phyloP scores from a whole-genome alignment of 2,797 vertebrate genomes.

The Lepus oiostolus region DNA sequence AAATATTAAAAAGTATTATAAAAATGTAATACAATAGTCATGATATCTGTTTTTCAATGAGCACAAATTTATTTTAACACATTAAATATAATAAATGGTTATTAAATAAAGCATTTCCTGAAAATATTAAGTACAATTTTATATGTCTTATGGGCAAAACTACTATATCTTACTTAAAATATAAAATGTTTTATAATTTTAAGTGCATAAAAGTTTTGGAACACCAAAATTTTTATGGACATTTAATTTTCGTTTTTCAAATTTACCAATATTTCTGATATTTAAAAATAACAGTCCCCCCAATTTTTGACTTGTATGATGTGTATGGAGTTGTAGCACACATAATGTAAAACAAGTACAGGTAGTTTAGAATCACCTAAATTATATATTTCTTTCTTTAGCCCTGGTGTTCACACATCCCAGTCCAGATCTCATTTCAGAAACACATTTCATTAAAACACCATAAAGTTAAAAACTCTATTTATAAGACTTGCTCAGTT shows the following conservation, averaged over 20 bases:
- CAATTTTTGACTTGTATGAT: not conserved
- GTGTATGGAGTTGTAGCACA: not conserved
- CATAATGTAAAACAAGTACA: not conserved
- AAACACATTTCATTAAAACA: not conserved
- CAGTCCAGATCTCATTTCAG: conserved; percentile 14
- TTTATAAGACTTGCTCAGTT: not conserved
- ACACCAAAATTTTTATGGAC: not conserved
- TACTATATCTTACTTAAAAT: not conserved
- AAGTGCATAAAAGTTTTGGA: not conserved
- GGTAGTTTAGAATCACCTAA: conserved; percentile 21
- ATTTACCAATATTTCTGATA: not conserved
- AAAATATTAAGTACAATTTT: not conserved
- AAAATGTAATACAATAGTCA: not conserved
- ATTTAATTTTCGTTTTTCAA: not conserved
- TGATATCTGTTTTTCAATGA: not conserved
- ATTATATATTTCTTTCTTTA: not conserved
- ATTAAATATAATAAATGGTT: not conserved
- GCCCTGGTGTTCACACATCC: not conserved
- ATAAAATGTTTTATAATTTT: not conserved
- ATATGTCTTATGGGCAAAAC: not conserved
- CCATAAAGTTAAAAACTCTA: conserved; percentile 10
- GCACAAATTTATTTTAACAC: not conserved
- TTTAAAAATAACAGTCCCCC: not conserved
- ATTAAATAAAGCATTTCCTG: not conserved
- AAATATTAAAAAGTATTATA: not conserved